Conservation (phyloP, 2,888 invertebrate genomes). For the Chrysina gloriosa region DNA sequence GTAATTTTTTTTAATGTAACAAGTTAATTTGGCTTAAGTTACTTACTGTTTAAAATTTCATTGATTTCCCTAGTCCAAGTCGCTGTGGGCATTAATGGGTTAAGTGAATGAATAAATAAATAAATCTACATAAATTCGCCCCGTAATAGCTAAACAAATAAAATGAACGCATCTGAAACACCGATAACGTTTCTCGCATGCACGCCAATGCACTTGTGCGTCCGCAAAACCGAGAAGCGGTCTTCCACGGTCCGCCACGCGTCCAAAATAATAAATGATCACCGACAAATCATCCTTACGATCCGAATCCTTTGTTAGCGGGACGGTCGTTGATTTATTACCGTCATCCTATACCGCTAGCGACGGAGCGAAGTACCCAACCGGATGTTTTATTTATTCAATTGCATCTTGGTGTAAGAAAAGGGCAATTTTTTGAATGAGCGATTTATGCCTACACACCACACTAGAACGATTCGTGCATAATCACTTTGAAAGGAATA, state of each 20-base stretch:
- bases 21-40: too few relatives aligned
- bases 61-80: too few relatives aligned
- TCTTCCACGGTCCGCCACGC: constrained; percentile 53
- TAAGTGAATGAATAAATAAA: too few relatives aligned
- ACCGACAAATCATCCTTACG: constrained; percentile 60
- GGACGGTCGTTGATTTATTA: constrained; percentile 51
- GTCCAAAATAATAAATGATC: constrained; percentile 61
- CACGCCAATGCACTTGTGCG: neutral
- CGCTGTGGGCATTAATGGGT: too few relatives aligned
- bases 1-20: too few relatives aligned
- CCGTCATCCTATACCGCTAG: constrained; percentile 31
- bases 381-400: constrained; percentile 63
- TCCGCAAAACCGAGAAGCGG: neutral
- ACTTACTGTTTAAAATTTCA: too few relatives aligned
- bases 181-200: too few relatives aligned
- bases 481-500: too few relatives aligned
- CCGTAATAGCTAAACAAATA: too few relatives aligned
- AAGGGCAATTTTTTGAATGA: constrained; percentile 55
- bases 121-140: too few relatives aligned
- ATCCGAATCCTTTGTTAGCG: constrained; percentile 49
- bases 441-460: constrained; percentile 49
- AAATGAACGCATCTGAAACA: too few relatives aligned
- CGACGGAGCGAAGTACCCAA: constrained; percentile 27
- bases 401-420: constrained; percentile 58
- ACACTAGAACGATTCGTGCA: too few relatives aligned